Evolutionary conservation across 2,888 invertebrate species (phyloP).

Genomic region (Plebejus melissa): DNA sequence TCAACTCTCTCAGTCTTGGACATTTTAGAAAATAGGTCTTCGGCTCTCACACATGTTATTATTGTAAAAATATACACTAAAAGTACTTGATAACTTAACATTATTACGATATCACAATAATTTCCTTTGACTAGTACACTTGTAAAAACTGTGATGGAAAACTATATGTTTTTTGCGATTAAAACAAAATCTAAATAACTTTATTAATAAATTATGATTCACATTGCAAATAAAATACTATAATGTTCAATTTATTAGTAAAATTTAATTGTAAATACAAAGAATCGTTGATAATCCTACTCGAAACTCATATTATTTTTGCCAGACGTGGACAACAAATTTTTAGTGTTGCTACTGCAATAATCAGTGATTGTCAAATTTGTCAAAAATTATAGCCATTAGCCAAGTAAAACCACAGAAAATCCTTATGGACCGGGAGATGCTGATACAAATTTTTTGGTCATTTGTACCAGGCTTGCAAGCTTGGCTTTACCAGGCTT

Average conservation of each 20-base stretch:
- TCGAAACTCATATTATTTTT: constrained; percentile 25
- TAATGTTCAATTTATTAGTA: background rate
- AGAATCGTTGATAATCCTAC: constrained; percentile 11
- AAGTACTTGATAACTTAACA: constrained; percentile 61
- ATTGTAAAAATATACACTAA: constrained; percentile 64
- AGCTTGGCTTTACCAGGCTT: too few species aligned
- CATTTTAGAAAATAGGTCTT: constrained; percentile 71
- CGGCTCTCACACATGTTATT: constrained; percentile 64
- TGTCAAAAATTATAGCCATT: too few species aligned
- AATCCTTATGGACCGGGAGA: too few species aligned
- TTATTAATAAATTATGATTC: constrained; percentile 30
- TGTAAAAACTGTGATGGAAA: constrained; percentile 29
- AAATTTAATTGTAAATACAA: constrained; percentile 22
- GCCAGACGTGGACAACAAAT: constrained; percentile 18
- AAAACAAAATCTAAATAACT: constrained; percentile 30
- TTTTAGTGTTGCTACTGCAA: too few species aligned
- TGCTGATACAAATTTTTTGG: too few species aligned
- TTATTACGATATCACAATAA: constrained; percentile 56
- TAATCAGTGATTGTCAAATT: too few species aligned
- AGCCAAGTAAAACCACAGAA: too few species aligned
- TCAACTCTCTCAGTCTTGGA: constrained; percentile 81
- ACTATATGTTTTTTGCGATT: constrained; percentile 30
- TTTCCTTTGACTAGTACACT: constrained; percentile 48
- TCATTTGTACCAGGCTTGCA: too few species aligned
- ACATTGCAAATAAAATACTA: constrained; percentile 34